Base-by-base conservation (phyloP, 2,888 invertebrate genomes). In the Mesorhabditis sp. region DNA sequence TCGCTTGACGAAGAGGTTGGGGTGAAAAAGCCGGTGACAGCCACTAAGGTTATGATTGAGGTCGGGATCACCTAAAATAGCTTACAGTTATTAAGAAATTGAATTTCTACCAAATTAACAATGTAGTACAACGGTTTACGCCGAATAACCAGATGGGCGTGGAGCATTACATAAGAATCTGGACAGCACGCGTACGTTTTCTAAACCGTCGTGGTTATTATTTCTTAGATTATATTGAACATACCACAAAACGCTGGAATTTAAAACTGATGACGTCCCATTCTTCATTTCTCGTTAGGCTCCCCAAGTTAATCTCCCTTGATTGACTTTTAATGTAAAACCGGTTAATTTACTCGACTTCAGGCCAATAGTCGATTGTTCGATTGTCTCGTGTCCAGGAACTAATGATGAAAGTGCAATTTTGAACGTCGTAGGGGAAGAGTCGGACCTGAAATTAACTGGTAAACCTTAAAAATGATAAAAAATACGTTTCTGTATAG, bases 21-120 rank as follows among this genome's bases (percentile, higher is more conserved):
- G 5, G 84, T 84, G 74, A 84, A 84, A 72, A 84, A 84, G n/a
- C 84, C 84, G 13, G 82, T 82, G 5, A 84, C 81, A 1, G 84
- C 84, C 13, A 83, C 83, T 63, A 81, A 76, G 4, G 83, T 84
- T 68, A 84, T 84, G 58, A 84, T 84, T 5, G 81, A 79, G 0
- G 84, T 84, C 0, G 84, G 84, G 61, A 84, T 74, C 1, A 83
- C 81, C 74, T 75, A 64, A n/a, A 67, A 13, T 13, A 50, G 7
- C 1, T 50, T 10, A 10, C 7, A 50, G n/a, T 13, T 50, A 10
- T 2, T n/a, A n/a, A 50, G 58, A 13, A 10, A 50, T n/a, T 6
- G 15, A 61, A 7, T 15, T 63, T 45, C 72, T 10, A 81, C 82
- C 70, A 82, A 63, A 66, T 84, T 83, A 43, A 84, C 77, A 65